Percentiles rank a stretch among this genome's conserved stretches.
Evolutionary conservation across 2,113 vertebrate species (phyloP).

Genomic region (Euleptes europaea): DNA sequence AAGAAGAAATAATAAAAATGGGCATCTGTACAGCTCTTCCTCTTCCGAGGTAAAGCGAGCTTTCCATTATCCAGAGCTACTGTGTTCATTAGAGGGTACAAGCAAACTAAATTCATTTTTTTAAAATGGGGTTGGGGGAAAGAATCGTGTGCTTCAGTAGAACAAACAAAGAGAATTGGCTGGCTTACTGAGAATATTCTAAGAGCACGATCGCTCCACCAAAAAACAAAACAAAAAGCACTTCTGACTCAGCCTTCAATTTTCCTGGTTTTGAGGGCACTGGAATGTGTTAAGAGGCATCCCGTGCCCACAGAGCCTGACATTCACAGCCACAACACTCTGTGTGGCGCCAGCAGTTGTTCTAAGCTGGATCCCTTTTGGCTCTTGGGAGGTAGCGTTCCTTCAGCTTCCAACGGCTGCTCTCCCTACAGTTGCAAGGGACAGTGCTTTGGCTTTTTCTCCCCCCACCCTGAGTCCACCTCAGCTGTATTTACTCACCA

Average conservation of each 20-base stretch:
- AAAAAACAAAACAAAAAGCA: constrained; percentile 6
- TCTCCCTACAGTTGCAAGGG: not conserved
- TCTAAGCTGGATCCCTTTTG: constrained; percentile 29
- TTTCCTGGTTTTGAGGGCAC: constrained; percentile 71
- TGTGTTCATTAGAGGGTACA: constrained; percentile 42
- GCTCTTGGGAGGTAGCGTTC: not conserved
- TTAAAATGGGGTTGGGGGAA: constrained; percentile 49
- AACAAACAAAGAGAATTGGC: constrained; percentile 63
- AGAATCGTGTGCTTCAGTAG: constrained; percentile 46
- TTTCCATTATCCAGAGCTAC: constrained; percentile 28
- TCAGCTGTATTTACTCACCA: not conserved
- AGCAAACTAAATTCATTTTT: constrained; percentile 35
- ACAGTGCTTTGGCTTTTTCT: not conserved
- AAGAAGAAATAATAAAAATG: not conserved
- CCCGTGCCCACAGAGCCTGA: constrained; percentile 61
- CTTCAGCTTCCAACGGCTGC: not conserved
- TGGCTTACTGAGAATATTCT: constrained; percentile 67
- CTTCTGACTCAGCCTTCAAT: constrained; percentile 69
- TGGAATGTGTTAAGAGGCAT: constrained; percentile 69
- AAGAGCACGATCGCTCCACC: constrained; percentile 49
- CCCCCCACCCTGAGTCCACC: not conserved
- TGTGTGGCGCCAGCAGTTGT: constrained; percentile 35
- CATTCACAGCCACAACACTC: not conserved
- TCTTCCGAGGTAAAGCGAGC: constrained; percentile 23
- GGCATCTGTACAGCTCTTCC: not conserved